Evolutionary conservation across 2,888 invertebrate species (phyloP).

Genomic region (Phania funesta): DNA sequence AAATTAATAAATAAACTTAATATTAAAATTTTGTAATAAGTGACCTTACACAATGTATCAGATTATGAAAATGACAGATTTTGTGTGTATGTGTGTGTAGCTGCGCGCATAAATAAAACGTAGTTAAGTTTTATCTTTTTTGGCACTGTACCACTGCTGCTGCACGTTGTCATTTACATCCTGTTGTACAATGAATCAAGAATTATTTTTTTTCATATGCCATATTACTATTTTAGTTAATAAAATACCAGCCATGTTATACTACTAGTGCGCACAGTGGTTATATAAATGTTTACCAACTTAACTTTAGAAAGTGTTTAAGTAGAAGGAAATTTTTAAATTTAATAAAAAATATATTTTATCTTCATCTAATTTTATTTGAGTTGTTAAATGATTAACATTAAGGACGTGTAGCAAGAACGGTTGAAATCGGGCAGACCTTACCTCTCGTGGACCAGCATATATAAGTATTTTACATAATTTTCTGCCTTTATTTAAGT

Average conservation of each 20-base stretch:
- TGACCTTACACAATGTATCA: conserved; percentile 57
- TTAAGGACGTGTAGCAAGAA: no score
- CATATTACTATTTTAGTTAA: background rate
- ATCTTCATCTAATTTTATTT: no score
- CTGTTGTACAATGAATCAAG: conserved; percentile 18
- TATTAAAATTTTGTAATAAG: conserved; percentile 17
- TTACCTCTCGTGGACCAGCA: no score
- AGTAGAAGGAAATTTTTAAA: background rate
- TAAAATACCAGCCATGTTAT: background rate
- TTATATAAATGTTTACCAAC: no score
- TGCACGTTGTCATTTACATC: conserved; percentile 35
- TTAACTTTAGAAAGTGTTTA: background rate
- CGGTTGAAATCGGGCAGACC: no score
- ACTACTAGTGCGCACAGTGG: background rate
- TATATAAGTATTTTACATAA: no score
- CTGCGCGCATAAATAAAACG: conserved; percentile 24
- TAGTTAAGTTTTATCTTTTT: conserved; percentile 54
- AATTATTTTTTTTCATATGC: background rate
- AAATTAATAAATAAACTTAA: background rate
- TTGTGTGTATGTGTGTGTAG: conserved; percentile 21
- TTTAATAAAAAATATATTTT: no score
- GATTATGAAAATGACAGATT: conserved; percentile 49
- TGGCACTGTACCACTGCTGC: conserved; percentile 35
- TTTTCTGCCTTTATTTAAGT: no score
- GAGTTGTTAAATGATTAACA: no score